Evolutionary conservation across 2,888 invertebrate species (phyloP).

Genomic region (Thymelicus acteon): DNA sequence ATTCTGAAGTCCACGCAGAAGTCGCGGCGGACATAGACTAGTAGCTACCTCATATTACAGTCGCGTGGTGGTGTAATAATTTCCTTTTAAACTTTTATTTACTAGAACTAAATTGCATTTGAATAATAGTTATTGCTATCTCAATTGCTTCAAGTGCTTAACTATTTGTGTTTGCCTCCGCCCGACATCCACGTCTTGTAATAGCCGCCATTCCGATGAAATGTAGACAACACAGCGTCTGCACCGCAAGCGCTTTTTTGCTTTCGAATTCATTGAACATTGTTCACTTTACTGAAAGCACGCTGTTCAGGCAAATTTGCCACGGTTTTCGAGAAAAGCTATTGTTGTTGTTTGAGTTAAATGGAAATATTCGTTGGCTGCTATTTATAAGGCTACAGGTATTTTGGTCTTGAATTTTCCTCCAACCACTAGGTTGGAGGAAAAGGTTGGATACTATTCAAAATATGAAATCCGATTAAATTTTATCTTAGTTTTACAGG

Average conservation of each 20-base stretch:
- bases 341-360: not conserved
- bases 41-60: not conserved
- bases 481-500: not conserved
- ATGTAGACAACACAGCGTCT: constrained; percentile 43
- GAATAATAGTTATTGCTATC: not conserved
- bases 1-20: too few species aligned
- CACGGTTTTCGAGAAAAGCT: constrained; percentile 7
- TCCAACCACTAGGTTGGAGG: too few species aligned
- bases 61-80: not conserved
- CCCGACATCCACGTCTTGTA: constrained; percentile 11
- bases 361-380: not conserved
- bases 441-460: too few species aligned
- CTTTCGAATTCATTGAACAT: constrained; percentile 49
- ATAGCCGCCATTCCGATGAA: constrained; percentile 15
- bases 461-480: not conserved
- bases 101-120: not conserved
- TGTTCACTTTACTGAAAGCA: constrained; percentile 36
- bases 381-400: not conserved
- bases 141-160: constrained; percentile 14
- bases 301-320: constrained; percentile 3
- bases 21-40: too few species aligned
- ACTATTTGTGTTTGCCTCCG: not conserved
- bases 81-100: not conserved
- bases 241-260: constrained; percentile 30
- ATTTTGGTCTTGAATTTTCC: not conserved